Evolutionary conservation across 2,888 invertebrate genomes (phyloP).

Genomic region (Dynastes tityus): DNA sequence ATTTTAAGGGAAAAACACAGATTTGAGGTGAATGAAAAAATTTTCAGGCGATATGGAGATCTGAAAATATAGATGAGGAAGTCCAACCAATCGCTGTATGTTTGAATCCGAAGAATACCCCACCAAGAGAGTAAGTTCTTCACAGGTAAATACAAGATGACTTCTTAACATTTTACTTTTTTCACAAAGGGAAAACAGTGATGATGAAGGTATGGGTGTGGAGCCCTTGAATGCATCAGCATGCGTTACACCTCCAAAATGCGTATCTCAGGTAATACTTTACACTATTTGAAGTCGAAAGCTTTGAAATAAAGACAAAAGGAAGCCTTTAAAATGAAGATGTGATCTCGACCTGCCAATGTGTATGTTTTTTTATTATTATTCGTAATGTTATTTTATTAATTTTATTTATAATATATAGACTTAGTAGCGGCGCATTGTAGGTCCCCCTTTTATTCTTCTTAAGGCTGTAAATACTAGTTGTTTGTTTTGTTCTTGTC

Average conservation of each 20-base stretch:
- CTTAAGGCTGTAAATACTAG: conserved; percentile 43
- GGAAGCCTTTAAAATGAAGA: conserved; percentile 36
- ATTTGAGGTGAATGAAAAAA: no score
- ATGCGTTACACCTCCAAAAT: conserved; percentile 49
- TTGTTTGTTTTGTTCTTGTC: conserved; percentile 44
- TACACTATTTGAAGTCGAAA: conserved; percentile 41
- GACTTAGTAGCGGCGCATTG: conserved; percentile 45
- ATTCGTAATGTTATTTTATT: conserved; percentile 40
- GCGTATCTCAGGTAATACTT: conserved; percentile 49
- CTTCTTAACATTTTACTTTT: not conserved
- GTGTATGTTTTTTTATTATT: conserved; percentile 24
- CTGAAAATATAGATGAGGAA: conserved; percentile 29
- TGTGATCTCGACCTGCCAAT: conserved; percentile 46
- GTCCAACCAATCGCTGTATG: conserved; percentile 41
- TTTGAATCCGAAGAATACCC: conserved; percentile 36
- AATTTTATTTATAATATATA: conserved; percentile 45
- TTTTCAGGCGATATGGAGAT: conserved; percentile 44
- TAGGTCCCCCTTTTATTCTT: conserved; percentile 47
- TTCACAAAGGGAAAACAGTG: conserved; percentile 3
- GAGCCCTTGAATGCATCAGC: conserved; percentile 21
- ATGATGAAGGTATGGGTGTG: conserved; percentile 36
- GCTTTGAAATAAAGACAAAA: conserved; percentile 25
- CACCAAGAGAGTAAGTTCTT: conserved; percentile 36
- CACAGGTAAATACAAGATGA: no score
- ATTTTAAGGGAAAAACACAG: no score